phyloP scores from a whole-genome alignment of 2,888 invertebrate species.

The Odontomyia ornata region DNA sequence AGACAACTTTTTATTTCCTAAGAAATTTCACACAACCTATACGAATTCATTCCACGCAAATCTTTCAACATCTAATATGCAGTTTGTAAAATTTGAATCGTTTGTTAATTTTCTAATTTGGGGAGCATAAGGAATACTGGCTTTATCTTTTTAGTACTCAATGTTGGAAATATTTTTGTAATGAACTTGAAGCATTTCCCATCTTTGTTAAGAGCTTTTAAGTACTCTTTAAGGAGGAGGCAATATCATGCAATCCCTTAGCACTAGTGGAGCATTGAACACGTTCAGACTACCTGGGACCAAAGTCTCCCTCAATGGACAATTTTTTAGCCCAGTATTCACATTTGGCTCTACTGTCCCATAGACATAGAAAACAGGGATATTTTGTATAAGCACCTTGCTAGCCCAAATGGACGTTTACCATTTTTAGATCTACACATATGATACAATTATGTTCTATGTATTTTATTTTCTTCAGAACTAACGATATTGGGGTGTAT shows the following conservation, averaged over 20 bases:
- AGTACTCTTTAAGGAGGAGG: too few species aligned
- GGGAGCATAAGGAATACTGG: background rate
- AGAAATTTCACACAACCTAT: too few species aligned
- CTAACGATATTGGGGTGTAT: too few species aligned
- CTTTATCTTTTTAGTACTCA: background rate
- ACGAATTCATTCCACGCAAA: too few species aligned
- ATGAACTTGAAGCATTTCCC: background rate
- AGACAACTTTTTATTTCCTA: too few species aligned
- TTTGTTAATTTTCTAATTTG: background rate
- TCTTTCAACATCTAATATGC: too few species aligned
- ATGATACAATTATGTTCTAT: slow-evolving; percentile 18
- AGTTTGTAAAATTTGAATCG: too few species aligned
- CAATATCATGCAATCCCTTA: too few species aligned
- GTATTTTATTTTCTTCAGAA: slow-evolving; percentile 36
- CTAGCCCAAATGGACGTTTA: slow-evolving; percentile 23
- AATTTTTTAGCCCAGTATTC: too few species aligned
- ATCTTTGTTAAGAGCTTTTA: background rate
- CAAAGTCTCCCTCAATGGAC: background rate
- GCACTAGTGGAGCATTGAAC: too few species aligned
- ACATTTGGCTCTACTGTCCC: slow-evolving; percentile 15
- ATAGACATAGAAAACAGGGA: slow-evolving; percentile 10
- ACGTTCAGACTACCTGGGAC: too few species aligned
- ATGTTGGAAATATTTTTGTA: background rate
- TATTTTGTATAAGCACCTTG: slow-evolving; percentile 32
- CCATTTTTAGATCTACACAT: slow-evolving; percentile 39